Percentiles rank a stretch among this genome's conserved stretches.
Evolutionary conservation across 2,888 invertebrate species (phyloP).

Genomic region (Yponomeuta sedellus): DNA sequence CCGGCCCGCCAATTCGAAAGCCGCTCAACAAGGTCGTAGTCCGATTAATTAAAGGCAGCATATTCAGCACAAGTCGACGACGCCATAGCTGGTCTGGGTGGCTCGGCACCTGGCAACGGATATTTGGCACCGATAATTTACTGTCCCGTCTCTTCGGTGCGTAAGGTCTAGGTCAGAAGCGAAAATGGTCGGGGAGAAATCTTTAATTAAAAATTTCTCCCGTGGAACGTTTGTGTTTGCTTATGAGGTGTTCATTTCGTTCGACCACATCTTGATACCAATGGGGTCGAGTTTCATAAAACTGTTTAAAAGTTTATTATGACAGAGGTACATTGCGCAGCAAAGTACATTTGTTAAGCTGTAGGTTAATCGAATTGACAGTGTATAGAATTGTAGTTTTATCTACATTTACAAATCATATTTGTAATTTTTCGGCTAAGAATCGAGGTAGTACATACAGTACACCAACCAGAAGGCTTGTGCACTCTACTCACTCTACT

Average conservation of each 20-base stretch:
- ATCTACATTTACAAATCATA: too few species aligned
- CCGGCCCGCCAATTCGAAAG: conserved; percentile 17
- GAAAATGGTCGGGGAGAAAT: background rate
- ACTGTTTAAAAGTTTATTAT: too few species aligned
- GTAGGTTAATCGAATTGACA: too few species aligned
- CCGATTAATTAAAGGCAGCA: conserved; percentile 4
- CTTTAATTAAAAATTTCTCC: background rate
- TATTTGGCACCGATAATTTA: conserved; percentile 4
- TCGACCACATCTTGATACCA: too few species aligned
- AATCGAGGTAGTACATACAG: too few species aligned
- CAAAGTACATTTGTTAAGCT: too few species aligned
- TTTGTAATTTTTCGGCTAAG: too few species aligned
- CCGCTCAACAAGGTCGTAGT: conserved; percentile 18
- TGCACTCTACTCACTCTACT: too few species aligned
- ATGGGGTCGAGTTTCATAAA: too few species aligned
- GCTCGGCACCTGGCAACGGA: conserved; percentile 1
- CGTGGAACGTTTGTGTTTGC: background rate
- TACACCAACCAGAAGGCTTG: too few species aligned
- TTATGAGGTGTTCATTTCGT: background rate
- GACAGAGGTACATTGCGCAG: too few species aligned
- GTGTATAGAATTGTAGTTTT: too few species aligned
- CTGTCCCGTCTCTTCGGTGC: background rate
- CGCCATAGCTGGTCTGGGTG: background rate
- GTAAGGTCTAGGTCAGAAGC: conserved; percentile 6
- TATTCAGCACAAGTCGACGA: conserved; percentile 9